phyloP scores from a whole-genome alignment of 2,797 vertebrate species.

The Acomys russatus region DNA sequence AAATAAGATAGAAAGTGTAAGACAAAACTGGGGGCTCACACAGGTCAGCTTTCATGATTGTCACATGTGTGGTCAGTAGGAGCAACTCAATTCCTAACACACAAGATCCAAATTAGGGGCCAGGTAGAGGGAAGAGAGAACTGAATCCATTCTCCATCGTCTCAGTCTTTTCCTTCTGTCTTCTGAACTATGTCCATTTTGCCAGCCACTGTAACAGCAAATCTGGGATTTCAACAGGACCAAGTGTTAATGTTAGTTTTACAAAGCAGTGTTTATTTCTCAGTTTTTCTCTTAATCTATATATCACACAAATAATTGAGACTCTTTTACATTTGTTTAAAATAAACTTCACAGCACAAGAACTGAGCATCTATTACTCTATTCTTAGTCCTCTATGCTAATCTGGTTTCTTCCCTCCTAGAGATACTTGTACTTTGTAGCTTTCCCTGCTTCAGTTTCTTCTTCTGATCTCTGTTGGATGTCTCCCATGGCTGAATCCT shows the following conservation, averaged over 20 bases:
- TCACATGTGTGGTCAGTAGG: background rate
- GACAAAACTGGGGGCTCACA: background rate
- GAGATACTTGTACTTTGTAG: too few species aligned
- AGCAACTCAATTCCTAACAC: background rate
- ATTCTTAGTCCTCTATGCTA: too few species aligned
- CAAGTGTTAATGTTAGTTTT: background rate
- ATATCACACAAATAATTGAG: too few species aligned
- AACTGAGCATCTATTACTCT: too few species aligned
- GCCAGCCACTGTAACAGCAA: background rate
- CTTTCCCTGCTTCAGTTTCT: too few species aligned
- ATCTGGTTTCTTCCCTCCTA: too few species aligned
- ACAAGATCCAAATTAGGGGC: background rate
- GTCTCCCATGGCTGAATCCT: too few species aligned
- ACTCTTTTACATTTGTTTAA: too few species aligned
- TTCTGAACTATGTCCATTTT: background rate
- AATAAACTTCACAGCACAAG: too few species aligned
- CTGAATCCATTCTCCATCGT: background rate
- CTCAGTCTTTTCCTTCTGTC: background rate
- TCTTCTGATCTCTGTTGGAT: too few species aligned
- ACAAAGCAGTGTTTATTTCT: too few species aligned
- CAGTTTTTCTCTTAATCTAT: too few species aligned
- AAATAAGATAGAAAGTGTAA: background rate
- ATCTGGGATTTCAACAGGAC: background rate
- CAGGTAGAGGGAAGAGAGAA: background rate
- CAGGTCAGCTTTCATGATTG: background rate